Evolutionary conservation across 2,888 invertebrate genomes (phyloP).

Genomic region (Pristionchus fissidentatus): DNA sequence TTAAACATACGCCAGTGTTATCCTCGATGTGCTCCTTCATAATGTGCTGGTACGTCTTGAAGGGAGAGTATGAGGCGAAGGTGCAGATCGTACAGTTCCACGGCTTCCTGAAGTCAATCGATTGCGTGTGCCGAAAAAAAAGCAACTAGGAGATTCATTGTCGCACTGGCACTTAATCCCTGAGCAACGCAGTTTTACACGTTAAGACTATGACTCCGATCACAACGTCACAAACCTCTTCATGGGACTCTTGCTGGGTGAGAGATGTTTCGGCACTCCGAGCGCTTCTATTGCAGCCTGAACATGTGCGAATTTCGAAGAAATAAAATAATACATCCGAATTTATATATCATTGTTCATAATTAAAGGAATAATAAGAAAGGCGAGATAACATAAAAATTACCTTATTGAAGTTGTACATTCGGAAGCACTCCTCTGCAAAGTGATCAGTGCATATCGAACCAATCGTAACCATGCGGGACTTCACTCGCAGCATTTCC

Average conservation of each 20-base stretch:
- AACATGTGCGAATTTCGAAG: not conserved
- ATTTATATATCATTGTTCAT: not conserved
- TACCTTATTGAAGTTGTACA: constrained; percentile 49
- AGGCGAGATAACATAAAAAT: not conserved
- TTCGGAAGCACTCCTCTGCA: constrained; percentile 61
- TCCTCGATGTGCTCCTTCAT: constrained; percentile 14
- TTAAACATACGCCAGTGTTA: not conserved
- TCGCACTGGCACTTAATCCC: not conserved
- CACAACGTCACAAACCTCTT: constrained; percentile 9
- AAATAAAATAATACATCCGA: not conserved
- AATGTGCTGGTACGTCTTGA: constrained; percentile 23
- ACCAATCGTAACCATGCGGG: constrained; percentile 51
- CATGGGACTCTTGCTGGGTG: constrained; percentile 58
- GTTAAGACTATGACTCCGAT: not conserved
- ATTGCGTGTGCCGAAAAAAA: not conserved
- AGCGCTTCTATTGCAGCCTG: constrained; percentile 64
- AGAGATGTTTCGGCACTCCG: constrained; percentile 59
- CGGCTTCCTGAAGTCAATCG: constrained; percentile 55
- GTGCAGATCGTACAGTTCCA: constrained; percentile 65
- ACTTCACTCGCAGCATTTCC: constrained; percentile 55
- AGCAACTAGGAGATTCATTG: not conserved
- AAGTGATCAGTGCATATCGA: constrained; percentile 66
- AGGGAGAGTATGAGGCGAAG: constrained; percentile 55
- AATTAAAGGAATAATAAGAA: not conserved
- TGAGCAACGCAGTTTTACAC: not conserved